These are phyloP conservation scores for Melitaea cinxia DNA, from an alignment of 1,140 invertebrate species.

Conservation along the genomic window DNA sequence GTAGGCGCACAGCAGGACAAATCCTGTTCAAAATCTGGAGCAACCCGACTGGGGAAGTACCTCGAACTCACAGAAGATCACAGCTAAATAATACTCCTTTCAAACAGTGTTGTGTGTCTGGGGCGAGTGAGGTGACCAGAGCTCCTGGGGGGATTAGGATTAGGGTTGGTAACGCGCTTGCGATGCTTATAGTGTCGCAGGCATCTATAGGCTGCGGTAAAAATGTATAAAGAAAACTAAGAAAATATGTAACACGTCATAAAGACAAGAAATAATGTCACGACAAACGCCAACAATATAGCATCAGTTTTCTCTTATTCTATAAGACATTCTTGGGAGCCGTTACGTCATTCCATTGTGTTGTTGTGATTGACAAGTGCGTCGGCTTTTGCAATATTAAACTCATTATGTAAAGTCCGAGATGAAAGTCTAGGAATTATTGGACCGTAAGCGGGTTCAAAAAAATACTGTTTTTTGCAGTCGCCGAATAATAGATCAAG, in stretches of 20 bases:
- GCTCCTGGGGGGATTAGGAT: too few relatives aligned
- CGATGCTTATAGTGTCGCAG: too few relatives aligned
- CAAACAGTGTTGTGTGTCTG: too few relatives aligned
- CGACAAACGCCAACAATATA: conserved; percentile 16
- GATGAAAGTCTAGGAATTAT: conserved; percentile 23
- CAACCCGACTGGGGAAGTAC: too few relatives aligned
- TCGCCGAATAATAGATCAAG: background rate
- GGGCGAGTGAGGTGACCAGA: too few relatives aligned
- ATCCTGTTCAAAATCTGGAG: too few relatives aligned
- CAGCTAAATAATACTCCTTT: too few relatives aligned
- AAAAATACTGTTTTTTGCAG: background rate
- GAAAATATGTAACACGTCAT: conserved; percentile 13
- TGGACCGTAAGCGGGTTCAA: conserved; percentile 8
- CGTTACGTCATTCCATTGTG: conserved; percentile 51
- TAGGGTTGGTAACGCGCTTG: too few relatives aligned
- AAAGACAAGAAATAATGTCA: conserved; percentile 26
- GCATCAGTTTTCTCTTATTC: conserved; percentile 15
- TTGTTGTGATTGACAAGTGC: conserved; percentile 34
- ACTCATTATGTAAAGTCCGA: conserved; percentile 48
- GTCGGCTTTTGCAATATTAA: conserved; percentile 30
- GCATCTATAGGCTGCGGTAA: too few relatives aligned
- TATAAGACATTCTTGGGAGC: conserved; percentile 14
- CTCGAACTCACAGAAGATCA: too few relatives aligned
- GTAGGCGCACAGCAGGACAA: too few relatives aligned
- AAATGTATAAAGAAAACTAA: conserved; percentile 20